Percentiles rank a stretch among this genome's conserved stretches.
Evolutionary conservation across 2,888 invertebrate species (phyloP).

Genomic region (Mimas tiliae): DNA sequence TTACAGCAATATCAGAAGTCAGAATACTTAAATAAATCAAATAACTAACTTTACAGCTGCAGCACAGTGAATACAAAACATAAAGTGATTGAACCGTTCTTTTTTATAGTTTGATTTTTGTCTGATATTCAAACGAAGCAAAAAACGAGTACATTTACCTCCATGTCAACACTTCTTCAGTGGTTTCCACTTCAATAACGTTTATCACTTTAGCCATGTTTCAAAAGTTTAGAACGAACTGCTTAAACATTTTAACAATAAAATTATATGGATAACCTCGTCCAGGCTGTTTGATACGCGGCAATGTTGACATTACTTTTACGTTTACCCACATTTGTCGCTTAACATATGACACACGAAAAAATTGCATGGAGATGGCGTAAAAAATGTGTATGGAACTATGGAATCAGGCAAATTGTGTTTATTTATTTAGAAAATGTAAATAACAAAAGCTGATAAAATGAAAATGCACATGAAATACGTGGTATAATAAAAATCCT

Average conservation of each 20-base stretch:
- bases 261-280: slow-evolving; percentile 35
- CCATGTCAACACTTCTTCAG: slow-evolving; percentile 59
- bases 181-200: slow-evolving; percentile 53
- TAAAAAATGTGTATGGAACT: no score
- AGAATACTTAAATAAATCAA: not conserved
- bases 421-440: no score
- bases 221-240: slow-evolving; percentile 30
- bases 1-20: not conserved
- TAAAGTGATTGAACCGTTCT: not conserved
- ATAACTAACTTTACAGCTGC: not conserved
- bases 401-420: not conserved
- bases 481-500: no score
- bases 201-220: slow-evolving; percentile 52
- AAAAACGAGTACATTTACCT: slow-evolving; percentile 49
- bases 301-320: not conserved
- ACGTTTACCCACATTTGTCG: not conserved
- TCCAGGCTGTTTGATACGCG: not conserved
- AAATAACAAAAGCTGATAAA: no score
- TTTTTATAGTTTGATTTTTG: not conserved
- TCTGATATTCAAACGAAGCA: not conserved
- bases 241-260: not conserved
- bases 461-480: no score
- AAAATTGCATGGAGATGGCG: not conserved
- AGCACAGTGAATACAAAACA: not conserved
- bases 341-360: not conserved